Base-by-base conservation (phyloP, 2,888 invertebrate species). In the Dione vanillae region DNA sequence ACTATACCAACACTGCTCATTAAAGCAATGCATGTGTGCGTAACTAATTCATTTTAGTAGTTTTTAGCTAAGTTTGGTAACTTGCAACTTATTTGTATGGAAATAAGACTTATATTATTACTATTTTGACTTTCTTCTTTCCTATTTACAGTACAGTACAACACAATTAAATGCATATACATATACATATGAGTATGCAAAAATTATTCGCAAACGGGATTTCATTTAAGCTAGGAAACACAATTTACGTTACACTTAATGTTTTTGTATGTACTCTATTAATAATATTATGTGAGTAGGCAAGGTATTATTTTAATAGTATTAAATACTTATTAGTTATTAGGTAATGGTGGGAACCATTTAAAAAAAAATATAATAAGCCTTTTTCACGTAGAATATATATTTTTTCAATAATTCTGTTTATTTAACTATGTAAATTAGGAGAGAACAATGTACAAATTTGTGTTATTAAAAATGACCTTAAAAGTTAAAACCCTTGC, bases 1-100 rank as follows among this genome's bases (percentile, higher is more conserved):
- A 71, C 73, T 75, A 75, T 75, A 75, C 67, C 75, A 72, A 75
- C 75, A 59, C 69, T 72, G 67, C 67, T 74, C 71, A 74, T 78
- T 78, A 78, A 75, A 74, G 70, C 65, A 73, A 67, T 58, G 78
- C 78, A 79, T 79, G 76, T 78, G 78, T 71, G 76, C 77, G 76
- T 74, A 76, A 79, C 77, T 78, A 79, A 78, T 77, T 73, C 72
- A 70, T 69, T 70, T 73, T 69, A 47, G 51, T 69, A 62, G 58
- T 37, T 58, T 72, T 56, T 20, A 56, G 37, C 6, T 37, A 56
- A 37, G 56, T 56, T 45, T 62, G 20, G 37, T 45, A 45, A 49
- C 69, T 41, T 62, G 41, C 43, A 27, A 19, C 56, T 65, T 72
- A 67, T 67, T 62, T 14, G n/a, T 41, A 64, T 65, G 49, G 54